phyloP scores from a whole-genome alignment of 2,113 vertebrate species.

The Otis tarda region DNA sequence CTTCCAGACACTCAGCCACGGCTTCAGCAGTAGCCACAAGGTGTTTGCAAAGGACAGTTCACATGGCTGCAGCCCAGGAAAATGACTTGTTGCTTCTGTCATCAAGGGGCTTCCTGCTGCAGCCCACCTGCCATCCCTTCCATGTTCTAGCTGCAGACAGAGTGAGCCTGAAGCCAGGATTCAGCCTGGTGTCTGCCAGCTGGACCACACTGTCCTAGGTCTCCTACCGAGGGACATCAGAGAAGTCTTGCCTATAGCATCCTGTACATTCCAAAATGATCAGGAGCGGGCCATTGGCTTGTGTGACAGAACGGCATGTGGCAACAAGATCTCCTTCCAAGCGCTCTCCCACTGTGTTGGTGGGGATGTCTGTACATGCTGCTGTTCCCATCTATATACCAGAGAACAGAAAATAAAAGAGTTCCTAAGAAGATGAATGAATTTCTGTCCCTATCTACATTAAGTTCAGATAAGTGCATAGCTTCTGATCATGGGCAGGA shows the following conservation, averaged over 20 bases:
- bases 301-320: background rate
- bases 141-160: background rate
- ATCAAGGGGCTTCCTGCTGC: background rate
- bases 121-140: background rate
- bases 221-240: background rate
- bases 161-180: background rate
- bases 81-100: background rate
- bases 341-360: background rate
- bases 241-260: background rate
- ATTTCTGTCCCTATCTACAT: background rate
- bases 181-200: background rate
- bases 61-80: background rate
- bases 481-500: background rate
- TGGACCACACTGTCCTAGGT: background rate
- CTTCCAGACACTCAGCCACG: background rate
- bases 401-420: background rate
- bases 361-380: background rate
- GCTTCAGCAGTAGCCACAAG: background rate
- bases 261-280: background rate
- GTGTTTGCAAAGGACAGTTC: background rate
- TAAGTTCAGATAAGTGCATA: background rate
- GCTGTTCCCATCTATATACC: background rate
- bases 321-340: background rate
- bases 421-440: background rate
- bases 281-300: background rate